Base-by-base conservation (phyloP, 2,888 invertebrate genomes). In the Copidosoma aretas region DNA sequence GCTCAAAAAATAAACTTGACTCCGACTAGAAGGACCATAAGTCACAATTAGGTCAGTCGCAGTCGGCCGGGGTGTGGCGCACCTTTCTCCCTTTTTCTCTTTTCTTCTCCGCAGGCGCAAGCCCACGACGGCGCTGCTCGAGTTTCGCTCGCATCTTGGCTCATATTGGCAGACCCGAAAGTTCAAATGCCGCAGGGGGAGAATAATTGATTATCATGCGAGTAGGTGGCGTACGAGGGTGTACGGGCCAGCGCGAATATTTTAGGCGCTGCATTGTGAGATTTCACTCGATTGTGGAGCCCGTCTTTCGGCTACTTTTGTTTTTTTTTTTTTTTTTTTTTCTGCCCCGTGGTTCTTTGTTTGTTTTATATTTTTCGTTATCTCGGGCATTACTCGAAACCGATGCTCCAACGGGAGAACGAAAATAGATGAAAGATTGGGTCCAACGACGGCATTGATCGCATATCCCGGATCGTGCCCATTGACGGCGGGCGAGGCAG, bases 1-100 rank as follows among this genome's bases (percentile, higher is more conserved):
- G n/a, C n/a, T 39, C 2, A 41, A 57, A 1, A 51, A 56, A 64
- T 51, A 68, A 67, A 61, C 58, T 64, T 73, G 62, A 77, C 76
- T 77, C 78, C 80, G 80, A 79, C 80, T 80, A 80, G 77, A 80
- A 76, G 74, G 74, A 76, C 80, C 80, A 82, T 82, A 82, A 82
- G 82, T 82, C 82, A 82, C 82, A 82, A 82, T 82, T 81, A 82
- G 82, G 80, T 81, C 79, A 81, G 76, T 76, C 75, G 70, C 72
- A 68, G 68, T 61, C 73, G 70, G 66, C 75, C 71, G 73, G 79
- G 81, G 80, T 79, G 79, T 74, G 81, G 43, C 57, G 32, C 49
- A 54, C 41, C 66, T 64, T 68, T 59, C 56, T 69, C 68, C 66
- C 61, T 54, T 67, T 60, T 68, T 73, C 8, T 32, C 8, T 32